Evolutionary conservation across 1,140 invertebrate species (phyloP).

Genomic region (Camponotus floridanus): DNA sequence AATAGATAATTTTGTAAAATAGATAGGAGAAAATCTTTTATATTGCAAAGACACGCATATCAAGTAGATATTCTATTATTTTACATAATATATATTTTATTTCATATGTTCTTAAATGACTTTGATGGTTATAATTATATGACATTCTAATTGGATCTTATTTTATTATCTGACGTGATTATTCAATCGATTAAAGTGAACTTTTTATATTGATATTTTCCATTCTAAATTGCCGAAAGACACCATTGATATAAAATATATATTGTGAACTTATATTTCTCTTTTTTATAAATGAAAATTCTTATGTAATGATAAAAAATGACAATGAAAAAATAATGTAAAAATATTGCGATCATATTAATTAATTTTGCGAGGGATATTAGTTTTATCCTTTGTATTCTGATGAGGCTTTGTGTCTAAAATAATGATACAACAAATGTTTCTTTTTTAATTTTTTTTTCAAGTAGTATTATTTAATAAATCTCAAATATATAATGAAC

Average conservation of each 20-base stretch:
- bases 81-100: background rate
- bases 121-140: slow-evolving; percentile 3
- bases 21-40: background rate
- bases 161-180: background rate
- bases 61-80: background rate
- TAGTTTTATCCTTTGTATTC: background rate
- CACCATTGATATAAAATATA: background rate
- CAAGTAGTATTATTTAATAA: too few relatives aligned
- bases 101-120: background rate
- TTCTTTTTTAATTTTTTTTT: too few relatives aligned
- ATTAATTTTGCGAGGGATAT: background rate
- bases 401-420: background rate
- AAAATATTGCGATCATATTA: background rate
- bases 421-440: too few relatives aligned
- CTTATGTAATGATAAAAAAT: background rate
- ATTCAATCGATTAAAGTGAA: background rate
- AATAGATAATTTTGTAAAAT: background rate
- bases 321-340: background rate
- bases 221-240: background rate
- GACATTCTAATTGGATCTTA: background rate
- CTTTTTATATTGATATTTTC: background rate
- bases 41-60: background rate
- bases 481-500: too few relatives aligned
- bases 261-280: background rate
- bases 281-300: background rate